Evolutionary conservation across 1,140 invertebrate genomes (phyloP).

Genomic region (Heliconius hermathena): DNA sequence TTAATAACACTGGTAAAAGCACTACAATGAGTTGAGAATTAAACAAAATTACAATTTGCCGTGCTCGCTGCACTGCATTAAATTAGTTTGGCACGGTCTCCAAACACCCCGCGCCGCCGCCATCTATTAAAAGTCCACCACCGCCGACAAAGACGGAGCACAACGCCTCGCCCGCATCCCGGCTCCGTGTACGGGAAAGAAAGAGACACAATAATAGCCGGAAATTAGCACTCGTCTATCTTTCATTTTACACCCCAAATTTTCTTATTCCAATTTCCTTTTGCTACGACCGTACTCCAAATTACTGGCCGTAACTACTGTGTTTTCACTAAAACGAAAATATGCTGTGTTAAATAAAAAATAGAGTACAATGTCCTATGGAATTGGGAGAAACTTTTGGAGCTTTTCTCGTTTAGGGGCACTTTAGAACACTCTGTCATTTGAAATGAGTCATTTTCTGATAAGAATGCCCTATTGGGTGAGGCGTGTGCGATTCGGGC

Average conservation of each 20-base stretch:
- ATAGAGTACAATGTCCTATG: constrained; percentile 50
- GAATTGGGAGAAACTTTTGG: constrained; percentile 32
- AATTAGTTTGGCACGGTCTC: constrained; percentile 45
- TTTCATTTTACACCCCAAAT: constrained; percentile 82
- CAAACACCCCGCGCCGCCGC: constrained; percentile 46
- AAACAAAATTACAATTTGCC: constrained; percentile 45
- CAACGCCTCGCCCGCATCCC: constrained; percentile 52
- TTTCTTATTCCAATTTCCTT: constrained; percentile 82
- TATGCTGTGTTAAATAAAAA: not conserved
- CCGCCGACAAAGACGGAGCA: constrained; percentile 71
- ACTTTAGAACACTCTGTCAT: constrained; percentile 80
- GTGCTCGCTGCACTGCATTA: constrained; percentile 41
- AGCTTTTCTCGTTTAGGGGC: constrained; percentile 53
- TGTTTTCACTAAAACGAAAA: not conserved
- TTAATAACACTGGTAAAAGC: not conserved
- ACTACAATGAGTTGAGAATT: constrained; percentile 25
- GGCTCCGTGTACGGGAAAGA: constrained; percentile 77
- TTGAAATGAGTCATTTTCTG: constrained; percentile 82
- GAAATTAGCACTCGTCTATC: constrained; percentile 82
- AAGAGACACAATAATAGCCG: constrained; percentile 80
- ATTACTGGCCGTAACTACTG: constrained; percentile 50
- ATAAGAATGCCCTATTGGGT: constrained; percentile 81
- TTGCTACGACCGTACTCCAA: constrained; percentile 62
- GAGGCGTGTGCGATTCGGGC: constrained; percentile 75
- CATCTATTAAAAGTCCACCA: constrained; percentile 51